A percentile compares a stretch with the other conserved stretches of the same genome.
These are phyloP conservation scores for Aselliscus stoliczkanus DNA, from an alignment of 2,797 vertebrate species.

Conservation along the genomic window DNA sequence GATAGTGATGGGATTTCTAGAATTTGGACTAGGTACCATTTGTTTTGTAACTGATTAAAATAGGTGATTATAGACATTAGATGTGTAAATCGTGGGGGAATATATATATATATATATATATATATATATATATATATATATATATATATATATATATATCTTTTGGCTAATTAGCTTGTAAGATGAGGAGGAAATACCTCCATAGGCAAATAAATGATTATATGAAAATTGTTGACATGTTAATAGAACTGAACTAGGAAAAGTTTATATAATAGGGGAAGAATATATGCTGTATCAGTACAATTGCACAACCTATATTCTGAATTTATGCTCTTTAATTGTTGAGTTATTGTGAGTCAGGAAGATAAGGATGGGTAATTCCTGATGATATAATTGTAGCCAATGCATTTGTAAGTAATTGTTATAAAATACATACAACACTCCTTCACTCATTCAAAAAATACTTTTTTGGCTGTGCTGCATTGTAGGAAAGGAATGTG, in stretches of 20 bases:
- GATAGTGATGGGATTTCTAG: background rate
- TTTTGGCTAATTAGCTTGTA: background rate
- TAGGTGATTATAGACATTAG: background rate
- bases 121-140: too few relatives aligned
- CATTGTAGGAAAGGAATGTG: background rate
- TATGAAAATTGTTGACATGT: background rate
- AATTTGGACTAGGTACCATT: background rate
- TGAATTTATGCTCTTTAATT: background rate
- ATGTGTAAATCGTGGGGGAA: background rate
- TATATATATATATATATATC: background rate
- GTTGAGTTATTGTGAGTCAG: background rate
- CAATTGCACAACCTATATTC: background rate
- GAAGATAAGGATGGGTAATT: background rate
- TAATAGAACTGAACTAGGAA: background rate
- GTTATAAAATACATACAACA: background rate
- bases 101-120: too few relatives aligned
- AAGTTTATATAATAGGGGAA: background rate
- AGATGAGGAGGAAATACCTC: background rate
- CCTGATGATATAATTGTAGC: background rate
- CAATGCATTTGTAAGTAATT: slow-evolving; percentile 45
- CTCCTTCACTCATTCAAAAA: background rate
- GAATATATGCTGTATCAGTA: background rate
- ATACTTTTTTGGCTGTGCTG: background rate
- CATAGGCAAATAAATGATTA: background rate
- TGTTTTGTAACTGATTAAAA: background rate